A percentile compares a stretch with the other conserved stretches of the same genome.
Conservation (phyloP, 2,888 invertebrate genomes). For the Agrochola litura region DNA sequence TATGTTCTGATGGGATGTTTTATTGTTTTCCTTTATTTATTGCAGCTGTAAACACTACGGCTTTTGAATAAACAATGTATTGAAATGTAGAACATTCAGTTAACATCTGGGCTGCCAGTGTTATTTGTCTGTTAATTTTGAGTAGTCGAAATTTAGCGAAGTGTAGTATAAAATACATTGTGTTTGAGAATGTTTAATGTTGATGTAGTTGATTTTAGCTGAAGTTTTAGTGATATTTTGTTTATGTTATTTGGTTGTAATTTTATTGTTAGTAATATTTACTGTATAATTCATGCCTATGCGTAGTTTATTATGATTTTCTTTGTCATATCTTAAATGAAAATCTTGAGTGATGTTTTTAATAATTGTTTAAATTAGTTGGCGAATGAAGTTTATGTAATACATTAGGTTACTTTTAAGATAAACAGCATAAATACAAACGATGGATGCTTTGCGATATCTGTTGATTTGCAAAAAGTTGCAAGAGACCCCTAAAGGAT, state of each 20-base stretch:
- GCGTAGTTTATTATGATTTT: neutral
- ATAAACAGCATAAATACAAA: neutral
- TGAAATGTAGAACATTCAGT: slow-evolving; percentile 47
- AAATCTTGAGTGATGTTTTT: neutral
- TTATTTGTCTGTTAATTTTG: slow-evolving; percentile 40
- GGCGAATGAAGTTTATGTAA: neutral
- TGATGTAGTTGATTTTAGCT: neutral
- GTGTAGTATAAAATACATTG: slow-evolving; percentile 32
- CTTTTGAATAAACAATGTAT: slow-evolving; percentile 57
- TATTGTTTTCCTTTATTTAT: slow-evolving; percentile 61
- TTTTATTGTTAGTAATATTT: neutral
- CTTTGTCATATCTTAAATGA: neutral
- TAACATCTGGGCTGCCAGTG: slow-evolving; percentile 49
- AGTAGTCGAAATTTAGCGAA: slow-evolving; percentile 29
- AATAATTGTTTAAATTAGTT: neutral
- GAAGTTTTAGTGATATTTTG: neutral
- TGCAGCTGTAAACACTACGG: slow-evolving; percentile 50
- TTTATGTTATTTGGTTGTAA: neutral
- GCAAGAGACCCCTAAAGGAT: neutral
- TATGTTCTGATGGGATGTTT: slow-evolving; percentile 56
- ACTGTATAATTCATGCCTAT: neutral
- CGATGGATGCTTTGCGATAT: neutral
- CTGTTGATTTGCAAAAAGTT: neutral
- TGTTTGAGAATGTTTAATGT: slow-evolving; percentile 12
- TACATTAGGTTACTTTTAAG: neutral